These are phyloP conservation scores for Eupeodes corollae DNA, from an alignment of 1,140 invertebrate species.

Conservation along the genomic window DNA sequence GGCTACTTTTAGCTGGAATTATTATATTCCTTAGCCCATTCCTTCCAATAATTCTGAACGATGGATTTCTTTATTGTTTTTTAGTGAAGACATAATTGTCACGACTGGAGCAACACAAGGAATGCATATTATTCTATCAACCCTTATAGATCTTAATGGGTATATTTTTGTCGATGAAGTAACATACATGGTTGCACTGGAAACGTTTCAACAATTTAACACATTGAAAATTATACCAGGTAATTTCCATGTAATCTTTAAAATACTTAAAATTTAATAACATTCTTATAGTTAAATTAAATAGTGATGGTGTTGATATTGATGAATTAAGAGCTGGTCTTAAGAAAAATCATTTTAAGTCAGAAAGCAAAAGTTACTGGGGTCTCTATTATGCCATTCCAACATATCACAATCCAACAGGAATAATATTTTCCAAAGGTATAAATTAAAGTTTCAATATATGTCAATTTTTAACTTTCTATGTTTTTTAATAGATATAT, in stretches of 20 bases:
- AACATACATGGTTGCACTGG: slow-evolving; percentile 54
- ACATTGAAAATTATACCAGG: slow-evolving; percentile 45
- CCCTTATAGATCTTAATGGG: slow-evolving; percentile 44
- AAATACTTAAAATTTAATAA: slow-evolving; percentile 2
- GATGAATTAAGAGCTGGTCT: slow-evolving; percentile 37
- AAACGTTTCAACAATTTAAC: slow-evolving; percentile 45
- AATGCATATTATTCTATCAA: slow-evolving; percentile 45
- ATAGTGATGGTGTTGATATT: slow-evolving; percentile 43
- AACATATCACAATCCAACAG: slow-evolving; percentile 55
- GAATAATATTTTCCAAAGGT: slow-evolving; percentile 42
- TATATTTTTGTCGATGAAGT: slow-evolving; percentile 56
- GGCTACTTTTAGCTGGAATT: too few relatives aligned
- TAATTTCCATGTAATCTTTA: slow-evolving; percentile 10
- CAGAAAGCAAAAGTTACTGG: slow-evolving; percentile 43
- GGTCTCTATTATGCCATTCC: slow-evolving; percentile 53
- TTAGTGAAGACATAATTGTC: slow-evolving; percentile 47
- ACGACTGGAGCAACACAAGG: slow-evolving; percentile 54
- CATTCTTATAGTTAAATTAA: slow-evolving; percentile 36
- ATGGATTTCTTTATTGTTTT: slow-evolving; percentile 9
- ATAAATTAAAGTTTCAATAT: not conserved
- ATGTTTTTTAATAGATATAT: slow-evolving; percentile 32
- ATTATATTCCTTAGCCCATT: too few relatives aligned
- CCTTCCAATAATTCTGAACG: too few relatives aligned
- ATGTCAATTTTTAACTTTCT: not conserved
- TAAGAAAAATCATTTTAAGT: slow-evolving; percentile 21